Evolutionary conservation across 2,888 invertebrate species (phyloP).

Genomic region (Temnothorax ravouxi): DNA sequence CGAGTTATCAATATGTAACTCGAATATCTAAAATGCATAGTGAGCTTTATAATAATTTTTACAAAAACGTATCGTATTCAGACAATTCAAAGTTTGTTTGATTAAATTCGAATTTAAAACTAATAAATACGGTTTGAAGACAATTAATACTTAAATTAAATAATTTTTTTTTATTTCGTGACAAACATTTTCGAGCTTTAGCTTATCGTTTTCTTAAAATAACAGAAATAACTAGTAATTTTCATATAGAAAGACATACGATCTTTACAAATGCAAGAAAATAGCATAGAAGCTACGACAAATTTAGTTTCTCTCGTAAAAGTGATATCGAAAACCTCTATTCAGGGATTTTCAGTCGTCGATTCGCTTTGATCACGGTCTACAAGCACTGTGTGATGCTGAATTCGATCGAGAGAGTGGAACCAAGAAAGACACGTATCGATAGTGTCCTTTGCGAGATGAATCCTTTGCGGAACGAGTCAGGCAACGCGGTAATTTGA

Average conservation of each 20-base stretch:
- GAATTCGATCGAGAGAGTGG: conserved; percentile 16
- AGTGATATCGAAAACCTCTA: neutral
- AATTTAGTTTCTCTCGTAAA: conserved; percentile 10
- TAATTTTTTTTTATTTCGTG: neutral
- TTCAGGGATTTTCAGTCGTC: neutral
- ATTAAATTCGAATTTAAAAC: neutral
- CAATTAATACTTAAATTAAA: neutral
- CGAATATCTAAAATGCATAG: neutral
- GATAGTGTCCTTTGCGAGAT: neutral
- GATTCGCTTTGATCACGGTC: conserved; percentile 15
- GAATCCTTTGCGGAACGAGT: neutral
- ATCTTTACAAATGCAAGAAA: neutral
- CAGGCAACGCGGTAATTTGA: neutral
- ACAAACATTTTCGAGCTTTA: neutral
- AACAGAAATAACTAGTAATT: neutral
- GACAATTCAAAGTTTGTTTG: neutral
- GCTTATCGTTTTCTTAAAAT: neutral
- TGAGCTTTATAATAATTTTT: neutral
- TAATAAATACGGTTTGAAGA: neutral
- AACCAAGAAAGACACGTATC: neutral
- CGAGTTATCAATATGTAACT: neutral
- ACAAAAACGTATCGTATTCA: neutral
- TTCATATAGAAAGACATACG: neutral
- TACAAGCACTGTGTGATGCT: neutral
- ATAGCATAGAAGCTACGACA: neutral